phyloP scores from a whole-genome alignment of 1,140 invertebrate genomes.

The Chrysomallon squamiferum region DNA sequence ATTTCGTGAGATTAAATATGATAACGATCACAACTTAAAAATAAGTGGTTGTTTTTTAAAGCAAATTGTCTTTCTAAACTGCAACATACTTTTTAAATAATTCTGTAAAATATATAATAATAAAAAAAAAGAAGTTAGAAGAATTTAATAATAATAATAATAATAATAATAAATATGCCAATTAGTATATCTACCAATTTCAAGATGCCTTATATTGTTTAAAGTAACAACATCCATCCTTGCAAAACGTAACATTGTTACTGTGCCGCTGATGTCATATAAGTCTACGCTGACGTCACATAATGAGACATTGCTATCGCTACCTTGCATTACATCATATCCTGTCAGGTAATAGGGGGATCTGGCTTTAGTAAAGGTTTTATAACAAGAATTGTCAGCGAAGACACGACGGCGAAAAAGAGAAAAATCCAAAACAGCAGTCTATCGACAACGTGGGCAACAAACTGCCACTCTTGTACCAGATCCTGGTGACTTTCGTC shows the following conservation, averaged over 20 bases:
- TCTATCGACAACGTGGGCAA: slow-evolving; percentile 98
- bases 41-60: too few species aligned
- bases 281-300: not conserved
- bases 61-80: too few species aligned
- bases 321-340: not conserved
- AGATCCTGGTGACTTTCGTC: slow-evolving; percentile 47
- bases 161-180: too few species aligned
- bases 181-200: too few species aligned
- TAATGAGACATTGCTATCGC: not conserved
- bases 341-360: not conserved
- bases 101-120: too few species aligned
- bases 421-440: slow-evolving; percentile 98
- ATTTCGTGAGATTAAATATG: too few species aligned
- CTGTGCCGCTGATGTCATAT: not conserved
- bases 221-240: not conserved
- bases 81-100: too few species aligned
- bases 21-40: too few species aligned
- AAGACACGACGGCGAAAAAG: slow-evolving; percentile 89
- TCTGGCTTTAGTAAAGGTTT: slow-evolving; percentile 73
- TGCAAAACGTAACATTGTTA: not conserved
- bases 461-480: slow-evolving; percentile 93
- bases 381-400: slow-evolving; percentile 95
- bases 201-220: too few species aligned
- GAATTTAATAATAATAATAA: too few species aligned
- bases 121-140: too few species aligned